Base-by-base conservation (phyloP, 2,113 vertebrate species). In the Forbesichthys agassizii region DNA sequence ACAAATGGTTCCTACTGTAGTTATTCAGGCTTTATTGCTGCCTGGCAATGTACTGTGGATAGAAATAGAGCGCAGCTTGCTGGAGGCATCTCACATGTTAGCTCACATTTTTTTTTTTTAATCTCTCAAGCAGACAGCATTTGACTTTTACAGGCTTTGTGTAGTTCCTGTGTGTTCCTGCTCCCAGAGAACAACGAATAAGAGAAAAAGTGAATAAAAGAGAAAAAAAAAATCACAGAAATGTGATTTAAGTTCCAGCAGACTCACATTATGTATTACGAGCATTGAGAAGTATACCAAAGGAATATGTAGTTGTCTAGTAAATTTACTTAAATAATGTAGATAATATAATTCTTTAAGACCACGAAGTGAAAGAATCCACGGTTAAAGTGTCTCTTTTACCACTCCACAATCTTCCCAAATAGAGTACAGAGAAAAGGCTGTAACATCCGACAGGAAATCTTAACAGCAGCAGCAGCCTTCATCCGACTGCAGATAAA, bases 121-220 rank as follows among this genome's bases (percentile, higher is more conserved):
- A 82, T 88, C 65, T 77, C 74, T 75, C 63, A 79, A 74, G 84
- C 73, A 72, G 74, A 82, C 78, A 83, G 71, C 46, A 68, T 88
- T 88, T 84, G 84, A 87, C 84, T 85, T 87, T 79, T 71, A 78
- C 69, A 77, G 69, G 71, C 85, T 86, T 83, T 80, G 77, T 86
- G 72, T 36, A 3, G 27, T 70, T 75, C 62, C 77, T 83, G 80
- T 72, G 73, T 81, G 77, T 69, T 76, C 66, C 46, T 11, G 13
- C 70, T 79, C 82, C 83, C 75, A 48, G 78, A 70, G 57, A 66
- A 66, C 74, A 70, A 18, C 42, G 47, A 64, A 27, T 27, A 27
- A 27, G 27, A 27, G 27, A 27, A 2, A 27, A 20, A 20, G 20
- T 20, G 20, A 20, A 20, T 20, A 20, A 20, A 20, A 20, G 20